phyloP scores from a whole-genome alignment of 1,140 invertebrate species.

The Asbolus verrucosus region DNA sequence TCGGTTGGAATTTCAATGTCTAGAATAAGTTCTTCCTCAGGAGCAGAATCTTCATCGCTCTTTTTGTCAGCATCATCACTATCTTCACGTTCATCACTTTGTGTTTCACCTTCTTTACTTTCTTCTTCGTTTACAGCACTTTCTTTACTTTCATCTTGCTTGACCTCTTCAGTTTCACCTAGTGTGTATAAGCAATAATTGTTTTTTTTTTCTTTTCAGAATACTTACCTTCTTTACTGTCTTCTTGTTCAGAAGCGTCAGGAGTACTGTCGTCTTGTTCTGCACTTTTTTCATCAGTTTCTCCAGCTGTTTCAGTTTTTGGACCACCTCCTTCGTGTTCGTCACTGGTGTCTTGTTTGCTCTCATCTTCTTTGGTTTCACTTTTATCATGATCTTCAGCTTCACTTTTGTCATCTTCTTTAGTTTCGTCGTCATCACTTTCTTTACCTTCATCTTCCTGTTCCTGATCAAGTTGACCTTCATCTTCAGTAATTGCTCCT shows the following conservation, averaged over 20 bases:
- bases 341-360: slow-evolving; percentile 51
- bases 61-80: slow-evolving; percentile 49
- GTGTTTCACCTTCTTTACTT: slow-evolving; percentile 54
- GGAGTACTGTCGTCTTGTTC: slow-evolving; percentile 28
- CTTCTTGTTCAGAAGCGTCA: slow-evolving; percentile 40
- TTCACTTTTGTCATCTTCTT: slow-evolving; percentile 55
- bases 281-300: slow-evolving; percentile 38
- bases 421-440: slow-evolving; percentile 49
- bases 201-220: not conserved
- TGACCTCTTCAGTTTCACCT: slow-evolving; percentile 8
- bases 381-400: slow-evolving; percentile 51
- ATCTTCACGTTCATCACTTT: slow-evolving; percentile 56
- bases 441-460: slow-evolving; percentile 25
- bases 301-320: slow-evolving; percentile 28
- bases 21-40: slow-evolving; percentile 72
- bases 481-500: slow-evolving; percentile 48
- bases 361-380: slow-evolving; percentile 50
- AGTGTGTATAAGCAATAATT: not conserved
- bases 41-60: slow-evolving; percentile 60
- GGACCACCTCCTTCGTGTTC: slow-evolving; percentile 9
- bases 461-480: slow-evolving; percentile 45
- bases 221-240: slow-evolving; percentile 44
- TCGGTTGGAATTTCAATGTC: slow-evolving; percentile 81
- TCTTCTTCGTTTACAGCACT: slow-evolving; percentile 54
- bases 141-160: slow-evolving; percentile 59